Base-by-base conservation (phyloP, 2,113 vertebrate species). In the Cisticola juncidis region DNA sequence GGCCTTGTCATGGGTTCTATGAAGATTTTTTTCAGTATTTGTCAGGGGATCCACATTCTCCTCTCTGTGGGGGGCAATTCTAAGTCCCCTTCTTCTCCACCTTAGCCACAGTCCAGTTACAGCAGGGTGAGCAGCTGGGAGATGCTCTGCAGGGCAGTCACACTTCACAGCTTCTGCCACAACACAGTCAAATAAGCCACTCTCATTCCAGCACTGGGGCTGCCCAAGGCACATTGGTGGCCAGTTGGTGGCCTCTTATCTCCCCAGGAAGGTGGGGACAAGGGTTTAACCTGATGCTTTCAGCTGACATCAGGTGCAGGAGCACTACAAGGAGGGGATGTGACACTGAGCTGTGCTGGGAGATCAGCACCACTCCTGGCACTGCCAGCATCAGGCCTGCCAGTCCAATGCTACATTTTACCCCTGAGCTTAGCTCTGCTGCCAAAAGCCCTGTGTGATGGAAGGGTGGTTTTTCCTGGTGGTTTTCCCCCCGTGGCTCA, bases 351-450 rank as follows among this genome's bases (percentile, higher is more conserved):
- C 47, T 33, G 42, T 0, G 0, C 25, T 45, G 68, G 47, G 64
- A 23, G 35, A 11, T 38, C 72, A 81, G 31, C 25, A 16, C 21
- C 6, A 3, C 12, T 48, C 18, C 56, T 50, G 50, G 33, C 47
- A 21, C 20, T 40, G 53, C 56, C 0, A 0, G 62, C 38, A 65
- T 58, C 70, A 85, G 61, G 11, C 0, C 0, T 2, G 16, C 54
- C 62, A 66, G 24, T 29, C 16, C 2, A 1, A 20, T 17, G 33
- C 36, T 47, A 18, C 0, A 2, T 12, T 29, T 36, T 54, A 76
- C 19, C 13, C 48, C 31, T 0, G 1, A 68, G 29, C 14, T 9
- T 35, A 16, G 50, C 36, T 77, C n/a, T 0, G 0, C 11, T 64
- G n/a, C 22, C 70, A 19, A 77, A 56, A 48, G 16, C 12, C 44